phyloP scores from a whole-genome alignment of 1,140 invertebrate species.

The Brachystomella parvula region DNA sequence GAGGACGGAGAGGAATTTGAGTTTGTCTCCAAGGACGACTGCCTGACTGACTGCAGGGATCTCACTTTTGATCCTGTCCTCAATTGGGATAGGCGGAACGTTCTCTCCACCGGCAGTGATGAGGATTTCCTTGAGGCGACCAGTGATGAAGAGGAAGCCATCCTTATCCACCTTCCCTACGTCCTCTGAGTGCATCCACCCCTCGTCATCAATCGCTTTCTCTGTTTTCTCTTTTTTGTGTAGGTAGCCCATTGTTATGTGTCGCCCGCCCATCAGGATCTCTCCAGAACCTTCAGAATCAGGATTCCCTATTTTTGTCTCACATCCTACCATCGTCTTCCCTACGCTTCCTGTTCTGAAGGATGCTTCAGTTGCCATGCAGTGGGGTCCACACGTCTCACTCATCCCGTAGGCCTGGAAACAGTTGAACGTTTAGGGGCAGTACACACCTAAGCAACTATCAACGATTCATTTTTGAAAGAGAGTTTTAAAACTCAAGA shows the following conservation, averaged over 20 bases:
- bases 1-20: slow-evolving; percentile 75
- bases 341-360: slow-evolving; percentile 61
- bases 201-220: slow-evolving; percentile 61
- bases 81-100: slow-evolving; percentile 70
- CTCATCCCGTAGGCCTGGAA: slow-evolving; percentile 45
- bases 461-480: background rate
- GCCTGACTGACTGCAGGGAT: slow-evolving; percentile 70
- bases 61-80: slow-evolving; percentile 66
- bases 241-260: slow-evolving; percentile 87
- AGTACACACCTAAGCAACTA: background rate
- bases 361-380: slow-evolving; percentile 45
- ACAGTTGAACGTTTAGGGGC: too few relatives aligned
- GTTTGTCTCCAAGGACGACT: slow-evolving; percentile 74
- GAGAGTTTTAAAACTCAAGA: too few relatives aligned
- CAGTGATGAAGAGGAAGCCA: slow-evolving; percentile 69
- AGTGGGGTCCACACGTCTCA: slow-evolving; percentile 57
- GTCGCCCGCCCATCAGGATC: slow-evolving; percentile 65
- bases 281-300: slow-evolving; percentile 35
- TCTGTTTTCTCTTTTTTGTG: slow-evolving; percentile 65
- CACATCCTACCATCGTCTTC: slow-evolving; percentile 43
- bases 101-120: slow-evolving; percentile 95
- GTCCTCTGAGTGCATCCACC: slow-evolving; percentile 75
- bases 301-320: slow-evolving; percentile 18
- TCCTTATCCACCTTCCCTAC: slow-evolving; percentile 63
- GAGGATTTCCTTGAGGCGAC: slow-evolving; percentile 74